A percentile compares a stretch with the other conserved stretches of the same genome.
phyloP scores from a whole-genome alignment of 2,888 invertebrate genomes.

The Tuberolachnus salignus region DNA sequence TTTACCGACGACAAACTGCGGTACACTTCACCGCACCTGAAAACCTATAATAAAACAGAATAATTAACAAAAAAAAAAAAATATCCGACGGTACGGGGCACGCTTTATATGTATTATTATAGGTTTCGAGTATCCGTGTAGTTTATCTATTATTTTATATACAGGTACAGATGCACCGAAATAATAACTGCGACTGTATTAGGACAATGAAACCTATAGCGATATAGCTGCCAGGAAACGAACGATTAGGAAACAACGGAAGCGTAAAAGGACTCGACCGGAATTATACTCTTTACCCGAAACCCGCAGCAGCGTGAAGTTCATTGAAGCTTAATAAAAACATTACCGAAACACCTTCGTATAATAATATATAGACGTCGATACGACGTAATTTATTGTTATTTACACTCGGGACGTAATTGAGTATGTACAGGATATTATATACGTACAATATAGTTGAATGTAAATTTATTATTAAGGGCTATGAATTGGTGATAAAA shows the following conservation, averaged over 20 bases:
- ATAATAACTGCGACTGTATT: neutral
- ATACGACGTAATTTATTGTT: slow-evolving; percentile 1
- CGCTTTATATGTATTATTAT: neutral
- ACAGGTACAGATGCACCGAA: neutral
- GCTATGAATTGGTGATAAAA: too few species aligned
- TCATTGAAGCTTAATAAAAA: slow-evolving; percentile 37
- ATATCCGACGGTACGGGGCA: neutral
- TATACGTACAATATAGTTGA: too few species aligned
- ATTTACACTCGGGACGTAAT: slow-evolving; percentile 1
- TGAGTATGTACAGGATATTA: too few species aligned
- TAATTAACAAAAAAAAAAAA: neutral
- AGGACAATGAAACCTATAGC: neutral
- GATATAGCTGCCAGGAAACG: slow-evolving; percentile 35
- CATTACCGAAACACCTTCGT: slow-evolving; percentile 13
- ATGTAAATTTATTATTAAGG: too few species aligned
- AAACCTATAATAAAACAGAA: neutral
- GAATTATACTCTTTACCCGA: slow-evolving; percentile 48
- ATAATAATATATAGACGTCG: neutral
- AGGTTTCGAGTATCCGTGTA: too few species aligned
- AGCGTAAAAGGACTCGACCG: slow-evolving; percentile 48
- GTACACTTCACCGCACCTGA: too few species aligned
- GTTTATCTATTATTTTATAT: neutral
- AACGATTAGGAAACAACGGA: slow-evolving; percentile 48
- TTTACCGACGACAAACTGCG: too few species aligned
- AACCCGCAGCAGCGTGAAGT: slow-evolving; percentile 46